Evolutionary conservation across 2,113 vertebrate genomes (phyloP), one percentile per base, ranked within the genome.

Genomic region (Nothocercus julius): DNA sequence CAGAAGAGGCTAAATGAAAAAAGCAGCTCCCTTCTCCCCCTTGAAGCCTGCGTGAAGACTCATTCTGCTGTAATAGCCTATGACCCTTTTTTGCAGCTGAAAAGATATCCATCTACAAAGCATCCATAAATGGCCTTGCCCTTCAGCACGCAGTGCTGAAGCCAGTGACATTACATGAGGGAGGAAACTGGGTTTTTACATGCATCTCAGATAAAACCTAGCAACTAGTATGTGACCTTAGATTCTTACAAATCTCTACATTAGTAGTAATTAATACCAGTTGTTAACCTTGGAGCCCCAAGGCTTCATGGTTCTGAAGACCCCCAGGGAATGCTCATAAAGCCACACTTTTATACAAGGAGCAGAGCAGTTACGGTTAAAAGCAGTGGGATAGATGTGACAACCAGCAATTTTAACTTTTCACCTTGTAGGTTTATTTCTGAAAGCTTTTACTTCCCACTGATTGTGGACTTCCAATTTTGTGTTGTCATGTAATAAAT

Each of bases 391-490:
- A 95, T 72, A 87, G 83, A 95, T 89, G 73, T 92, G 82, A 95
- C 94, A 95, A 94, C 85, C 80, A 58, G 90, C 80, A 96, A 96
- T 96, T 96, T 96, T 94, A 96, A 90, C 88, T 95, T 90, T 95
- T 75, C 95, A 94, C 92, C 85, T 90, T 86, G 85, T 40, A 96
- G 88, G 69, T 90, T 90, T 93, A 93, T 96, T 96, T 96, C 86
- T 94, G 85, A 96, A 97, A 89, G 87, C 92, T 95, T 96, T 97
- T 96, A 96, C 90, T 95, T 96, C 95, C 92, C 87, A 93, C 92
- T 95, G 95, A 96, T 94, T 94, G 87, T 77, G 91, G 87, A 61
- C 77, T 97, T 96, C 91, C 93, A 95, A 92, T 95, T 96, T 90
- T 94, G 69, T 94, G 90, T 96, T 91, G 76, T 90, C 92, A 81